Evolutionary conservation across 2,113 vertebrate genomes (phyloP).

Genomic region (Willisornis vidua): DNA sequence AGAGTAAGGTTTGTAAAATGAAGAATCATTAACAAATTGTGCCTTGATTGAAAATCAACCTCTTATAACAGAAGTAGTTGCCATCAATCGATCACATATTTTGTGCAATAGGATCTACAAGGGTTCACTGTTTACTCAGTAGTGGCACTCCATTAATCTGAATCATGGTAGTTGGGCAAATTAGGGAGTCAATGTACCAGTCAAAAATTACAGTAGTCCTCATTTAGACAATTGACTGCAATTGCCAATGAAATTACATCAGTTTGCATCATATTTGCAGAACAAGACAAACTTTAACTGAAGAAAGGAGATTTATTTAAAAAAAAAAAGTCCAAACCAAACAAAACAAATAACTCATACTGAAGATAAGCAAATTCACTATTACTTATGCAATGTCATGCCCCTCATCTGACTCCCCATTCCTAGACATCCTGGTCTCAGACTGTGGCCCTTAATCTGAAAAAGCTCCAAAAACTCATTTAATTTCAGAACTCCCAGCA

Average conservation of each 20-base stretch:
- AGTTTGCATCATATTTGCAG: background rate
- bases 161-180: background rate
- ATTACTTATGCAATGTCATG: background rate
- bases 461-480: background rate
- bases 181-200: background rate
- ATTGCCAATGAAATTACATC: background rate
- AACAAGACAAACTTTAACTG: background rate
- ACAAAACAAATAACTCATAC: background rate
- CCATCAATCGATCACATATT: background rate
- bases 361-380: background rate
- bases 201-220: background rate
- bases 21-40: background rate
- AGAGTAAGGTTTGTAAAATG: background rate
- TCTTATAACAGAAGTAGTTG: background rate
- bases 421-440: background rate
- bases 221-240: background rate
- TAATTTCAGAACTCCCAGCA: background rate
- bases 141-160: background rate
- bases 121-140: constrained; percentile 3
- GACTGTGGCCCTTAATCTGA: fast-evolving
- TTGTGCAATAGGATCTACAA: background rate
- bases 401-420: background rate
- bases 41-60: background rate
- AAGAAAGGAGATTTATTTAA: background rate
- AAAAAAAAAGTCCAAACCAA: background rate